Evolutionary conservation across 2,888 invertebrate genomes (phyloP), one percentile per base, ranked within the genome.

Genomic region (Pollenia angustigena): DNA sequence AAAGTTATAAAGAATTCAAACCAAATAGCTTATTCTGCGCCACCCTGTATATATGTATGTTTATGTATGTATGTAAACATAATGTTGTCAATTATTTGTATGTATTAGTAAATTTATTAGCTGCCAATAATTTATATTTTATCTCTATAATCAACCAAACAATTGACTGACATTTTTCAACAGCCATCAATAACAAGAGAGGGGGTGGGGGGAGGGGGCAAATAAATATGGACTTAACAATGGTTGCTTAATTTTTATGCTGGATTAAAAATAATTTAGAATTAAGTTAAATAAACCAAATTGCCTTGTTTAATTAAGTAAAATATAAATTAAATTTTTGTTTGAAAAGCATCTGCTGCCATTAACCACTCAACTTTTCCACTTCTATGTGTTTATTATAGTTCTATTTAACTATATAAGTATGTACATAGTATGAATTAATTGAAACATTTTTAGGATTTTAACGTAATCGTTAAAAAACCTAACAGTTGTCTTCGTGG

Each of bases 121-220:
- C 80, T 66, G 83, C 56, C 84, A 86, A 86, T 86, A 88, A 85
- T 81, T 84, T 79, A 80, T 75, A 50, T 68, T 83, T 58, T 75
- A 75, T 85, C 58, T 79, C 1, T 62, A 48, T 82, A 76, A 23
- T 66, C 68, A 75, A 68, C 48, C 32, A 52, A 76, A 54, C 44
- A 76, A 82, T 54, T 62, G 52, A 82, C 62, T 76, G 69, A 82
- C 62, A 60, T 76, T 62, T 82, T 62, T 66, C n/a, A 62, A 16
- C 46, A 64, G 42, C 9, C 52, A 44, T 16, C 12, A 16, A 12
- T 16, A 16, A 46, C 18, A 69, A 18, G 23, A 18, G 1, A 2
- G 23, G 23, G 2, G 23, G n/a, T n/a, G n/a, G 2, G 3, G 23
- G 2, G 23, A 12, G 6, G 32, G 0, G 2, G 18, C 8, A 56